Evolutionary conservation across 92 coral and sea anemone species (phyloP).

Genomic region (Actinostola sp.): DNA sequence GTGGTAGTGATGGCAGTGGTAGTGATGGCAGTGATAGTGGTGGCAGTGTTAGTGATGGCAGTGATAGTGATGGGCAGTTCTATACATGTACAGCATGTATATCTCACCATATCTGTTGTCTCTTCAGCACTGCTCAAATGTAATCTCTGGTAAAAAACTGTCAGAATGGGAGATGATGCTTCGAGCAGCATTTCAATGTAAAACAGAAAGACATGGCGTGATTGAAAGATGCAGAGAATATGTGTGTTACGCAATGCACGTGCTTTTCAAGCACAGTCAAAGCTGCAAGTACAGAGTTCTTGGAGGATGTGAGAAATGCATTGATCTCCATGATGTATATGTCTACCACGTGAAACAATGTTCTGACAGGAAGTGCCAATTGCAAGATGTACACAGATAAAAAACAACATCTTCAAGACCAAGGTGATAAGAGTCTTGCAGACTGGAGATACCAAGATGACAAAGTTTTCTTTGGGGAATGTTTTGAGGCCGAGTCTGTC

Average conservation of each 20-base stretch:
- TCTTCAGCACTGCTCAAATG: background rate
- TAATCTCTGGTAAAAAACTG: background rate
- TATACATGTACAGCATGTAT: background rate
- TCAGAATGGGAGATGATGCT: background rate
- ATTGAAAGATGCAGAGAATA: constrained; percentile 13
- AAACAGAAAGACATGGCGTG: background rate
- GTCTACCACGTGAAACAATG: constrained; percentile 43
- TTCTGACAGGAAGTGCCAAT: constrained; percentile 22
- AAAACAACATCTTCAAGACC: constrained; percentile 19
- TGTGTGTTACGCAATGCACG: constrained; percentile 34
- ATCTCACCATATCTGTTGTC: background rate
- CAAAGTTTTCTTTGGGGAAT: constrained; percentile 37
- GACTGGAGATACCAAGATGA: constrained; percentile 45
- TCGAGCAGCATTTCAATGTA: constrained; percentile 1
- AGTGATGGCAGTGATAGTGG: background rate
- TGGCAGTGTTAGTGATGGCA: background rate
- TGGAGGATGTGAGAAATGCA: constrained; percentile 52
- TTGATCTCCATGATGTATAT: constrained; percentile 6
- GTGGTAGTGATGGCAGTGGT: background rate
- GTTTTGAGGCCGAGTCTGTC: background rate
- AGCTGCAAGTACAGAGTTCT: constrained; percentile 38
- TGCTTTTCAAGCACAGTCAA: constrained; percentile 33
- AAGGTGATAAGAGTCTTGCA: background rate
- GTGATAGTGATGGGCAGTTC: background rate
- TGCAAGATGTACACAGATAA: constrained; percentile 32